Evolutionary conservation across 1,140 invertebrate genomes (phyloP).

Genomic region (Lordiphosa clarofinis): DNA sequence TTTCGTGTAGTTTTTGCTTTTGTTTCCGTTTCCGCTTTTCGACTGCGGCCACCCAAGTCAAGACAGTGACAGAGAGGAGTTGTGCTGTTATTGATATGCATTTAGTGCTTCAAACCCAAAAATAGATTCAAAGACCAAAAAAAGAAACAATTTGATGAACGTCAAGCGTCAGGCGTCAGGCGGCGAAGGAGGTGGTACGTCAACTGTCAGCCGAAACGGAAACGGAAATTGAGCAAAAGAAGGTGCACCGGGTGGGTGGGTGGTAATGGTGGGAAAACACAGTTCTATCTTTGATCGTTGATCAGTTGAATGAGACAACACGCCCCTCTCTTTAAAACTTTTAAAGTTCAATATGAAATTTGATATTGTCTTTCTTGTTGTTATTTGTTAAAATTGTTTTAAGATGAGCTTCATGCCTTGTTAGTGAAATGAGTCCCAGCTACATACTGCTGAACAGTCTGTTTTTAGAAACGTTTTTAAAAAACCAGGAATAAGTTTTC

Average conservation of each 20-base stretch:
- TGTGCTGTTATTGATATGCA: slow-evolving; percentile 37
- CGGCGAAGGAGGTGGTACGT: slow-evolving; percentile 2
- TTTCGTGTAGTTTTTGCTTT: slow-evolving; percentile 37
- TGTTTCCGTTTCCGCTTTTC: neutral
- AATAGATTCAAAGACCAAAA: slow-evolving; percentile 41
- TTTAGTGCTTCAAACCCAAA: slow-evolving; percentile 34
- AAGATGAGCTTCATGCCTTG: too few relatives aligned
- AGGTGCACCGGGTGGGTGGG: too few relatives aligned
- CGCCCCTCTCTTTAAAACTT: too few relatives aligned
- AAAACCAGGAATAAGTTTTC: too few relatives aligned
- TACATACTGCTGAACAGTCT: too few relatives aligned
- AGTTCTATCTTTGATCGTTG: too few relatives aligned
- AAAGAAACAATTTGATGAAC: slow-evolving; percentile 38
- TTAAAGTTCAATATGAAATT: neutral
- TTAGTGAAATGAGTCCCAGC: too few relatives aligned
- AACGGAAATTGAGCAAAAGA: slow-evolving; percentile 14
- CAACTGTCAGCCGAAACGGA: slow-evolving; percentile 23
- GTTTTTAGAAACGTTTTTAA: too few relatives aligned
- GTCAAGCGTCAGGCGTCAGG: slow-evolving; percentile 3
- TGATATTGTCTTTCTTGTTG: neutral
- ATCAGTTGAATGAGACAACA: too few relatives aligned
- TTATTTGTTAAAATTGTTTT: too few relatives aligned
- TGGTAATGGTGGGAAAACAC: too few relatives aligned
- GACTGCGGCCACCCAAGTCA: slow-evolving; percentile 45
- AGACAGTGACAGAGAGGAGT: slow-evolving; percentile 42